A percentile compares a stretch with the other conserved stretches of the same genome.
Conservation (phyloP, 2,888 invertebrate genomes). For the Caenorhabditis sulstoni region DNA sequence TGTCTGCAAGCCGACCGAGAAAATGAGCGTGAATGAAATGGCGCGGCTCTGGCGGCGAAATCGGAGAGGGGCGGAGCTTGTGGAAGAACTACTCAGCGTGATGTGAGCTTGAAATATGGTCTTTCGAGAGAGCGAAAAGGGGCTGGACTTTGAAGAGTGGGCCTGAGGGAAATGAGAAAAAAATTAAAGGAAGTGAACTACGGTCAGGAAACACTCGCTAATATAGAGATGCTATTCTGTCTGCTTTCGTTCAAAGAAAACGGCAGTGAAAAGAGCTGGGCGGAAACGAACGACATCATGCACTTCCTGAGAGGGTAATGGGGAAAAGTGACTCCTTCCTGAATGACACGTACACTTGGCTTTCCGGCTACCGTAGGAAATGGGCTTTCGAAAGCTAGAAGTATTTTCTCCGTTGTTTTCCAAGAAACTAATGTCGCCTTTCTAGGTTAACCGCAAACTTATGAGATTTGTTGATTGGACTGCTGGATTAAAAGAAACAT, state of each 20-base stretch:
- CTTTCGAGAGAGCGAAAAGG: constrained; percentile 18
- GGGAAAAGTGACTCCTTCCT: background rate
- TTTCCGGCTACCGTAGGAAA: background rate
- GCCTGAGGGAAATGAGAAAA: constrained; percentile 14
- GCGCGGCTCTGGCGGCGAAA: constrained; percentile 2
- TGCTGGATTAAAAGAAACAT: background rate
- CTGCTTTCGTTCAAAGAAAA: constrained; percentile 36
- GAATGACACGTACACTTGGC: background rate
- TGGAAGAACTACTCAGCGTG: constrained; percentile 13
- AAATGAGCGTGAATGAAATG: constrained; percentile 10
- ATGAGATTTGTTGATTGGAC: constrained; percentile 21
- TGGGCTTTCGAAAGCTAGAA: background rate
- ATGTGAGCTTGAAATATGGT: constrained; percentile 30
- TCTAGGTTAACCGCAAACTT: constrained; percentile 1
- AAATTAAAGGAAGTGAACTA: constrained; percentile 12
- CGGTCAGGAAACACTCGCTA: constrained; percentile 1
- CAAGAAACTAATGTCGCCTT: constrained; percentile 5
- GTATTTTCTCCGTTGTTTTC: constrained; percentile 8
- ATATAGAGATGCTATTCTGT: constrained; percentile 7
- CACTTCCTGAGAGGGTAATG: constrained; percentile 35
- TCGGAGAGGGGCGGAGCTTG: constrained; percentile 31
- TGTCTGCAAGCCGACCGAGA: constrained; percentile 7
- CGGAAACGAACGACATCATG: constrained; percentile 48
- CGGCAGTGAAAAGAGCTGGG: constrained; percentile 18
- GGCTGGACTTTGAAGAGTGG: constrained; percentile 29